Percentiles rank a stretch among this genome's conserved stretches.
phyloP scores from a whole-genome alignment of 2,113 vertebrate species.

The Xerus inauris region DNA sequence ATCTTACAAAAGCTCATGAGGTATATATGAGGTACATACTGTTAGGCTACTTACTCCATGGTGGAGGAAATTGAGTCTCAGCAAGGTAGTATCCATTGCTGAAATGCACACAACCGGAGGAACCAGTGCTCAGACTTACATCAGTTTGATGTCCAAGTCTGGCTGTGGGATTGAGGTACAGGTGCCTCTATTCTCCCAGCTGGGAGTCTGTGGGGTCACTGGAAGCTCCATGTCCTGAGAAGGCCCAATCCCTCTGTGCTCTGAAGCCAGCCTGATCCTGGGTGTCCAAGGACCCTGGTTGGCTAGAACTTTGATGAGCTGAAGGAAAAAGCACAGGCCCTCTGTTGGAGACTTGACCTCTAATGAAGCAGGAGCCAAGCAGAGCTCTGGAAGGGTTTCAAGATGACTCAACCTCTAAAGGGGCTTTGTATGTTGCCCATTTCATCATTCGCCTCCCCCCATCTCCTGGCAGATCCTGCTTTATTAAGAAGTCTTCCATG shows the following conservation, averaged over 20 bases:
- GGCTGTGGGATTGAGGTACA: neutral
- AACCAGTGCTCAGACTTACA: neutral
- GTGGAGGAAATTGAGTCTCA: neutral
- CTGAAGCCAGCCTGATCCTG: neutral
- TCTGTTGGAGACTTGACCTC: neutral
- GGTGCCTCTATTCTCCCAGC: rapidly evolving
- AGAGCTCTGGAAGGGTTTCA: neutral
- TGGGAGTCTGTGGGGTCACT: neutral
- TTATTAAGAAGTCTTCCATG: constrained; percentile 13
- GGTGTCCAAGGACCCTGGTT: neutral
- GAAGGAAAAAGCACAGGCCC: neutral
- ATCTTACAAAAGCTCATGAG: neutral
- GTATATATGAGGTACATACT: neutral
- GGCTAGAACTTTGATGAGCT: neutral
- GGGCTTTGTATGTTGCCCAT: neutral
- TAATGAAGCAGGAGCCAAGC: neutral
- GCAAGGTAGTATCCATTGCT: neutral
- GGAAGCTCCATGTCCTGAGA: neutral
- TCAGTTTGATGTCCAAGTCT: neutral
- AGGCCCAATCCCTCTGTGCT: neutral
- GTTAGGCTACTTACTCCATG: neutral
- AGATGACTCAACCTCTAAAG: constrained; percentile 28
- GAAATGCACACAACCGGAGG: neutral
- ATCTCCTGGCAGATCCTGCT: neutral
- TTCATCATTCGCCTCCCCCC: neutral